Conservation (phyloP, 2,797 vertebrate species). For the Schizopygopsis pylzovi region DNA sequence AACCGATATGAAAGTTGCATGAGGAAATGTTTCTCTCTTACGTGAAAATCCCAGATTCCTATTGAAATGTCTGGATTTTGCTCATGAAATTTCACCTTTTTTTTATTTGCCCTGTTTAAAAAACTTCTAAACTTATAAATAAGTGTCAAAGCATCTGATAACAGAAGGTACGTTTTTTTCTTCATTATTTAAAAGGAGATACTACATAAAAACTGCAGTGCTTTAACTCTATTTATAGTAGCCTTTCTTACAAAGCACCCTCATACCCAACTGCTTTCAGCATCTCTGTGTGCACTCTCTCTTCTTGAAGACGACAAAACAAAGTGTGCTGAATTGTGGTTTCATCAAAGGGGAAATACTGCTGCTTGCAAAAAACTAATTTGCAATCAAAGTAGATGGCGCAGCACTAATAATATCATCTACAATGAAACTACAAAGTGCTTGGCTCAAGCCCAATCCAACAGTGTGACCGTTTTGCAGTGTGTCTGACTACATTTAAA, state of each 20-base stretch:
- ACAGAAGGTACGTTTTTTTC: background rate
- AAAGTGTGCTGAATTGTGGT: background rate
- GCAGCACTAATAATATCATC: background rate
- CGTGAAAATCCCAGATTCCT: background rate
- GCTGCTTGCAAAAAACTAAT: background rate
- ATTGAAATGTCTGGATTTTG: background rate
- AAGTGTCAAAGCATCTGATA: too few species aligned
- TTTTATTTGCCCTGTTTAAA: background rate
- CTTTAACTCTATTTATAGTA: background rate
- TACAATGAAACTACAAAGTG: conserved; percentile 10
- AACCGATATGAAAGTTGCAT: background rate
- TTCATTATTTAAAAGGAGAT: background rate
- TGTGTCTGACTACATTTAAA: background rate
- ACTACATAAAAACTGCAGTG: background rate
- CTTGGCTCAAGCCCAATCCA: background rate
- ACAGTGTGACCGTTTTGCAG: background rate
- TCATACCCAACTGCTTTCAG: background rate
- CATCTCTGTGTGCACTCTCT: background rate
- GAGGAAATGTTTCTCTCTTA: background rate
- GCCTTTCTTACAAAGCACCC: background rate
- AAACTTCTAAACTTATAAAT: background rate
- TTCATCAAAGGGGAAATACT: background rate
- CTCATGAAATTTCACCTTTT: background rate
- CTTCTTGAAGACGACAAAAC: background rate
- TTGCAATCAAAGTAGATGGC: conserved; percentile 17